phyloP scores from a whole-genome alignment of 2,888 invertebrate species.

The Drosophila affinis region DNA sequence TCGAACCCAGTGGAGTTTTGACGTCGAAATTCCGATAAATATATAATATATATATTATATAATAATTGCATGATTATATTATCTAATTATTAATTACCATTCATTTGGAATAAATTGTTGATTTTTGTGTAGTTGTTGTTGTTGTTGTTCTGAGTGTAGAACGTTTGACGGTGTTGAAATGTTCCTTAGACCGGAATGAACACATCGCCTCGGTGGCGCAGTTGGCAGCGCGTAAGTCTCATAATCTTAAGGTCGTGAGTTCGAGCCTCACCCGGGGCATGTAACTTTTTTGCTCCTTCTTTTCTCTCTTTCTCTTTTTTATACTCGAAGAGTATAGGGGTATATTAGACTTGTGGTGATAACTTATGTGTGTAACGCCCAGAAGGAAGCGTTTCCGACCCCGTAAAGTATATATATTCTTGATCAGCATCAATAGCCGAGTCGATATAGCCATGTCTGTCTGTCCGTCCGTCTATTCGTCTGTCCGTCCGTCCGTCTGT shows the following conservation, averaged over 20 bases:
- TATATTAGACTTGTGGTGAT: too few species aligned
- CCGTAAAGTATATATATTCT: too few species aligned
- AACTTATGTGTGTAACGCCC: too few species aligned
- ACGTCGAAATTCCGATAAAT: conserved; percentile 11
- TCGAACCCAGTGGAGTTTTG: conserved; percentile 51
- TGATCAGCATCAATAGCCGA: too few species aligned
- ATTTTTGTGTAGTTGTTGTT: too few species aligned
- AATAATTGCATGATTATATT: conserved; percentile 7
- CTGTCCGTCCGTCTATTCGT: too few species aligned
- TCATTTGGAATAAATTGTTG: too few species aligned
- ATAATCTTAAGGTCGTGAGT: conserved; percentile 84
- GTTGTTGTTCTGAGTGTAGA: conserved; percentile 40
- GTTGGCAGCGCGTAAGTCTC: conserved; percentile 81
- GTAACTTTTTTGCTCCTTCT: conserved; percentile 48
- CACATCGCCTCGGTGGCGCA: conserved; percentile 81
- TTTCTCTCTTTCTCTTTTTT: conserved; percentile 13
- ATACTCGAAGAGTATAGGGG: too few species aligned
- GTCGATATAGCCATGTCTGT: too few species aligned
- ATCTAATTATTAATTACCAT: conserved; percentile 2
- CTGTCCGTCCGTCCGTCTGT: too few species aligned
- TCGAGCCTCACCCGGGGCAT: conserved; percentile 83
- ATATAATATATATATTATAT: too few species aligned
- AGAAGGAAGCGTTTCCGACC: too few species aligned
- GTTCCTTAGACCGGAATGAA: not conserved
- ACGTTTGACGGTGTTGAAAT: conserved; percentile 35